These are phyloP conservation scores for Polia nebulosa DNA, from an alignment of 2,888 invertebrate species.

Conservation along the genomic window DNA sequence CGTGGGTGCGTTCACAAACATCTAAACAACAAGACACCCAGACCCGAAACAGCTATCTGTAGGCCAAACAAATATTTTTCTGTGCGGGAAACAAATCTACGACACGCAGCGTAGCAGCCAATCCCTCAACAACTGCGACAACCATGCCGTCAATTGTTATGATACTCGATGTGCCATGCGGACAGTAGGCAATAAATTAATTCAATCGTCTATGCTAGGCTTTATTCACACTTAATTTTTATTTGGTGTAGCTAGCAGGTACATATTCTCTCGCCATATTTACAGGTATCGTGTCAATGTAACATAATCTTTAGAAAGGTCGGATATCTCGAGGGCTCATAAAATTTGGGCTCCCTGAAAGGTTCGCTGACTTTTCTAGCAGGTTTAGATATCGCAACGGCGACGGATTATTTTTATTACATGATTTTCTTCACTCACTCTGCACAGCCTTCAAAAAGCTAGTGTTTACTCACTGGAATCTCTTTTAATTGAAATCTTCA, in stretches of 20 bases:
- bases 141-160: too few relatives aligned
- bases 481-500: neutral
- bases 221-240: neutral
- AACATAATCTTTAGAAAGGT: slow-evolving; percentile 51
- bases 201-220: neutral
- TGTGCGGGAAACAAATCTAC: too few relatives aligned
- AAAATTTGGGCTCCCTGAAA: slow-evolving; percentile 44
- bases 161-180: neutral
- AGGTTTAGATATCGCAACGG: slow-evolving; percentile 16
- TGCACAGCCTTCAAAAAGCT: neutral
- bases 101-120: too few relatives aligned
- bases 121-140: too few relatives aligned
- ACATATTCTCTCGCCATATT: slow-evolving; percentile 12
- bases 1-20: too few relatives aligned
- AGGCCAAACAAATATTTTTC: too few relatives aligned
- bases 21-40: too few relatives aligned
- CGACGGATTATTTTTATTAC: slow-evolving; percentile 30
- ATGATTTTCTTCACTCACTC: slow-evolving; percentile 18
- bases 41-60: too few relatives aligned
- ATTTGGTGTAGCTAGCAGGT: slow-evolving; percentile 12
- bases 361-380: slow-evolving; percentile 33
- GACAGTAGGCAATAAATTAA: neutral
- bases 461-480: neutral
- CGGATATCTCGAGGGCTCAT: slow-evolving; percentile 45
- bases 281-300: slow-evolving; percentile 29